These are phyloP conservation scores for Sminthopsis crassicaudata DNA, from an alignment of 2,113 vertebrate genomes.

Conservation along the genomic window DNA sequence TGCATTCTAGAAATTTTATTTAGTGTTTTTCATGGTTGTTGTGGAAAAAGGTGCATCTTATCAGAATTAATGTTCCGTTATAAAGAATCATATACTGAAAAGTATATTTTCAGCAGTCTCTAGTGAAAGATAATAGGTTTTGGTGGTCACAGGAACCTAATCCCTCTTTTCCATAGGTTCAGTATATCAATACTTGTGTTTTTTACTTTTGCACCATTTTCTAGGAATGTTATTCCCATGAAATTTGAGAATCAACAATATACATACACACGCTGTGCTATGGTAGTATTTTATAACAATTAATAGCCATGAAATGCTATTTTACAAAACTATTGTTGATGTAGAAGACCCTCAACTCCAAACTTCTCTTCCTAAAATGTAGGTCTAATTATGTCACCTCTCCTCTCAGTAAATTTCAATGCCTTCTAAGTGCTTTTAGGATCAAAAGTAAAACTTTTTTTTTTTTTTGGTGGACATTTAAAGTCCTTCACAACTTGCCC, in stretches of 20 bases:
- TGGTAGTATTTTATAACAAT: not conserved
- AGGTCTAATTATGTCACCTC: not conserved
- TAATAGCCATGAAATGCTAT: not conserved
- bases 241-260: not conserved
- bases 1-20: not conserved
- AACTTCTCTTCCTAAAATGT: not conserved
- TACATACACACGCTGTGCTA: too few relatives aligned
- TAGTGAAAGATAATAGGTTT: too few relatives aligned
- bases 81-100: not conserved
- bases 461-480: not conserved
- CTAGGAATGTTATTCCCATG: too few relatives aligned
- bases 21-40: not conserved
- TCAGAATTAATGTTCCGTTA: not conserved
- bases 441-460: not conserved
- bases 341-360: not conserved
- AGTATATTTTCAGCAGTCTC: too few relatives aligned
- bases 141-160: too few relatives aligned
- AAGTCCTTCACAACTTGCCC: not conserved
- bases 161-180: not conserved
- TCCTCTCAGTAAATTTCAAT: not conserved
- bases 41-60: not conserved
- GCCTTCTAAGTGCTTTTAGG: not conserved
- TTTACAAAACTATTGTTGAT: not conserved
- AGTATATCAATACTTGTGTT: not conserved
- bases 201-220: not conserved